Percentiles rank a stretch among this genome's conserved stretches.
Conservation (phyloP, 2,888 invertebrate species). For the Cerceris rybyensis region DNA sequence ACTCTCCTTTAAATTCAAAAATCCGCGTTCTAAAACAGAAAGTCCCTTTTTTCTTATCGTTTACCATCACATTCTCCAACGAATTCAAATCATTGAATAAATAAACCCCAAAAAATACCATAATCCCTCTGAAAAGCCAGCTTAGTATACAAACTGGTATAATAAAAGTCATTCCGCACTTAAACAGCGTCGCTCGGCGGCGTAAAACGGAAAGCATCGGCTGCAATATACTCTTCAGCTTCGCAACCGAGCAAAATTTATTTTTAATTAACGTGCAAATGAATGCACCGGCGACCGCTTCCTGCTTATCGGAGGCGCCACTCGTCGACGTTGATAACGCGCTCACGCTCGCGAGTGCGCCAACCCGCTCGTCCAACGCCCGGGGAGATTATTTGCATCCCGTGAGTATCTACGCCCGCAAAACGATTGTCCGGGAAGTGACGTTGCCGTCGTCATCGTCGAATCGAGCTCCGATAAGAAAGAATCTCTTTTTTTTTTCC, state of each 20-base stretch:
- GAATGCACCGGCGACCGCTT: conserved; percentile 63
- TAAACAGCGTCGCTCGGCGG: background rate
- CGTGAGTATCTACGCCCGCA: conserved; percentile 38
- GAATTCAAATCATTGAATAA: too few species aligned
- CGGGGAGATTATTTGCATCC: conserved; percentile 57
- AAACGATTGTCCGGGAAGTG: conserved; percentile 57
- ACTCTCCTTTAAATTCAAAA: too few species aligned
- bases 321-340: conserved; percentile 62
- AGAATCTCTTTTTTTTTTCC: background rate
- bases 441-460: conserved; percentile 43
- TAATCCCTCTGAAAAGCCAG: too few species aligned
- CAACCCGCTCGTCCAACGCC: background rate
- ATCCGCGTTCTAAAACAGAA: too few species aligned
- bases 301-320: conserved; percentile 68
- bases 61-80: too few species aligned
- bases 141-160: too few species aligned
- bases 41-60: too few species aligned
- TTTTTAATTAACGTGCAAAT: conserved; percentile 78
- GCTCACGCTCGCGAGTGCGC: conserved; percentile 9
- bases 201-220: background rate
- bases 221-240: background rate
- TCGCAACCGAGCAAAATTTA: conserved; percentile 64
- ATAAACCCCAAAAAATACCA: too few species aligned
- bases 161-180: too few species aligned
- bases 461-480: conserved; percentile 46